Percentiles rank a stretch among this genome's conserved stretches.
Conservation (phyloP, 2,888 invertebrate genomes). For the Chrysina gloriosa region DNA sequence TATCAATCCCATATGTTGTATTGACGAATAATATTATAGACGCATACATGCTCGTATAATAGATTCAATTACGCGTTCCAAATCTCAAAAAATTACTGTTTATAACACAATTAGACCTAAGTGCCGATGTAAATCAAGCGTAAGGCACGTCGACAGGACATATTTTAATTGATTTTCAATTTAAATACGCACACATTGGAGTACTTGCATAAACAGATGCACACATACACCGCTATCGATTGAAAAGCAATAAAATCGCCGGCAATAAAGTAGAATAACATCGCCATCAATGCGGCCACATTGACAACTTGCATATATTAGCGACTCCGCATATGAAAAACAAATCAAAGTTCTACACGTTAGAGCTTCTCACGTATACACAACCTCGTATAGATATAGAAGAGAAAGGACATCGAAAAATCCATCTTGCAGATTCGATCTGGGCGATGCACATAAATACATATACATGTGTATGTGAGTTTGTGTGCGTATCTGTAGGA, state of each 20-base stretch:
- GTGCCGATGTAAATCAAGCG: conserved; percentile 19
- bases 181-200: conserved; percentile 15
- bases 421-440: not conserved
- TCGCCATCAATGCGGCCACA: conserved; percentile 23
- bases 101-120: conserved; percentile 30
- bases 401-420: not conserved
- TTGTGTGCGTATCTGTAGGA: no score
- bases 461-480: not conserved
- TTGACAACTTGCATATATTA: conserved; percentile 25
- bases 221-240: conserved; percentile 18
- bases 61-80: not conserved
- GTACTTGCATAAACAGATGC: conserved; percentile 17
- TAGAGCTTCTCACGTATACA: not conserved
- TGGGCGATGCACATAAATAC: not conserved
- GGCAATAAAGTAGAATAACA: conserved; percentile 36
- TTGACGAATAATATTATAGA: no score
- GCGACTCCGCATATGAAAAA: not conserved
- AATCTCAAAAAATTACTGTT: conserved; percentile 12
- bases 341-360: not conserved
- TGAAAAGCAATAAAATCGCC: conserved; percentile 36
- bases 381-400: not conserved
- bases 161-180: conserved; percentile 38
- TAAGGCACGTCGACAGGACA: conserved; percentile 19
- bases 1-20: no score
- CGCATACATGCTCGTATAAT: no score